Evolutionary conservation across 2,797 vertebrate species (phyloP), one percentile per base, ranked within the genome.

Genomic region (Chelonia mydas): DNA sequence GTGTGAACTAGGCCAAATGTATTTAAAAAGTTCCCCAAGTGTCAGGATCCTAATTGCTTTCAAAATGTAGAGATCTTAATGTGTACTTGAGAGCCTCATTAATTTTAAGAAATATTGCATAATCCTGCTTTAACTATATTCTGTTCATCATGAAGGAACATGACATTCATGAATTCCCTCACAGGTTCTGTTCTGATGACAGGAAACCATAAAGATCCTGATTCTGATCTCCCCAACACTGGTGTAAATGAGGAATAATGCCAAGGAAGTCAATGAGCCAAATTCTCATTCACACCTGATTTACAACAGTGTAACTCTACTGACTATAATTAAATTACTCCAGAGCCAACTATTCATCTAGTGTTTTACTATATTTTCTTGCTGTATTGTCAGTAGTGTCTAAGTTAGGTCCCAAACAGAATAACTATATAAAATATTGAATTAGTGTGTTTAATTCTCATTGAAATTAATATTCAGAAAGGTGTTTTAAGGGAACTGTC

Each of bases 91-190:
- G 88, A 78, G 86, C 86, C 12, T 53, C 82, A 68, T 59, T 12
- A 11, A 3, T 28, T 68, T 1, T 47, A 61, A 68, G 19, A 33
- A 81, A 92, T 90, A 83, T 6, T 11, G 0, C 5, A 41, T n/a
- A 90, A 84, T 50, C 31, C 21, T 90, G 1, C 17, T 23, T 83
- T 85, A 50, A 59, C 1, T 3, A 61, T 5, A 81, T 21, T 49
- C 21, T 49, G 0, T 5, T 54, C 2, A 2, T 89, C 28, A 80
- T 72, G 2, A 77, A 17, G 2, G 57, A 79, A 6, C 16, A 2
- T 49, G 6, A 86, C 81, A 5, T 83, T 89, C 31, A 61, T 4
- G 89, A 83, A 74, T 51, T 83, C 25, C 2, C 6, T 87, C 87
- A 83, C 28, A 84, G 57, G 4, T 85, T 88, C 53, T 11, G 49